Base-by-base conservation (phyloP, 2,888 invertebrate genomes). In the Dicycla oo region DNA sequence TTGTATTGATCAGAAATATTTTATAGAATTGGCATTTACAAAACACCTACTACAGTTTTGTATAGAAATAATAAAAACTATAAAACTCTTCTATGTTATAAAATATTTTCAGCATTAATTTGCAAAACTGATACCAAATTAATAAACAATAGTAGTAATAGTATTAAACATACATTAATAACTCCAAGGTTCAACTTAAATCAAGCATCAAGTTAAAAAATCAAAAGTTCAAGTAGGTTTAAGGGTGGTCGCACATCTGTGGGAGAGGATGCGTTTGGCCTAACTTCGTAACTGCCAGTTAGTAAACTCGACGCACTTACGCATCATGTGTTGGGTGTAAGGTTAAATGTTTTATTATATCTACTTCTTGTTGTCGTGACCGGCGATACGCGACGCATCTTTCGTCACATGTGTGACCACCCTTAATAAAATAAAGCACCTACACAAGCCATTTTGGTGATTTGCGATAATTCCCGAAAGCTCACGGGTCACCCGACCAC, bases 381-480 rank as follows among this genome's bases (percentile, higher is more conserved):
- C 11, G 11, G 11, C 40, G 11, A 11, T 40, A 40, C 10, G 40
- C 40, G 11, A 40, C 40, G 40, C 40, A 40, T 40, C 40, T 40
- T 40, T 11, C 40, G 40, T 11, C 40, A 40, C 1, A 40, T 11
- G 40, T 40, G 40, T 11, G 40, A 11, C 40, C 40, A 40, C 40
- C 3, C 40, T 40, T 40, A 2, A 49, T 49, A 11, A 54, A n/a
- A n/a, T 57, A 13, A 34, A 57, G 4, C n/a, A 34, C 1, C 15
- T 57, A 23, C 20, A 7, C 13, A 53, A 26, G 15, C 18, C 40
- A 10, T 64, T 72, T 56, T 13, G 13, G 6, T 20, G 26, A 53
- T 49, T 63, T 47, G 30, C 30, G 51, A 64, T 47, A n/a, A 47
- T 18, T 62, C 13, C 30, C 60, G 26, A 51, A 64, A 20, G 53